Evolutionary conservation across 2,888 invertebrate genomes (phyloP).

Genomic region (Lasioglossum pauxillum): DNA sequence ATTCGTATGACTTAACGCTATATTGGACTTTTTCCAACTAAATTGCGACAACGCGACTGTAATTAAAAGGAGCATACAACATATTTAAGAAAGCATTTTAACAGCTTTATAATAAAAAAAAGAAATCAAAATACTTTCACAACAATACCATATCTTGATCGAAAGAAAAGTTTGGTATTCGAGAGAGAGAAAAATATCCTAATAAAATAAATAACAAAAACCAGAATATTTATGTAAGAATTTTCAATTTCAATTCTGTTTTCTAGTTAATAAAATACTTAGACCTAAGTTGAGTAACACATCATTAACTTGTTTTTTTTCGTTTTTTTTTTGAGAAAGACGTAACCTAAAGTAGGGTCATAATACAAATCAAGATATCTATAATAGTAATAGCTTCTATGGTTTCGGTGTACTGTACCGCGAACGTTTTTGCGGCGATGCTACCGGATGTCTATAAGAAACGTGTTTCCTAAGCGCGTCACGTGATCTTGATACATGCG

Average conservation of each 20-base stretch:
- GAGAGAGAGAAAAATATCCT: conserved; percentile 20
- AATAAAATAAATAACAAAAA: conserved; percentile 36
- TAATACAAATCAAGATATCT: conserved; percentile 58
- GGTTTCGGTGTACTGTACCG: conserved; percentile 79
- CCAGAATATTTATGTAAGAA: conserved; percentile 23
- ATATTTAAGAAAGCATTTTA: conserved; percentile 31
- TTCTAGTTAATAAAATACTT: conserved; percentile 40
- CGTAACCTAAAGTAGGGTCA: conserved; percentile 43
- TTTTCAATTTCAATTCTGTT: conserved; percentile 3
- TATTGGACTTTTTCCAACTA: conserved; percentile 30
- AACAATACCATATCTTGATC: conserved; percentile 8
- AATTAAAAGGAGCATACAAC: conserved; percentile 15
- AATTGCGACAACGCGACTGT: conserved; percentile 20
- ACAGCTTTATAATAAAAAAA: conserved; percentile 39
- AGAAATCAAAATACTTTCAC: conserved; percentile 38
- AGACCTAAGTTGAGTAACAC: conserved; percentile 42
- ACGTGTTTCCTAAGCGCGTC: conserved; percentile 95
- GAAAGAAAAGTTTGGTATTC: conserved; percentile 13
- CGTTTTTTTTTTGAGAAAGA: conserved; percentile 40
- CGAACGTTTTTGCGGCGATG: conserved; percentile 84
- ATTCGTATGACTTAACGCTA: conserved; percentile 29
- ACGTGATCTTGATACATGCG: conserved; percentile 94
- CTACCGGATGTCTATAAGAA: conserved; percentile 92
- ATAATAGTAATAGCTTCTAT: conserved; percentile 62
- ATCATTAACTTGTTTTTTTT: conserved; percentile 24